Conservation (phyloP, 1,140 invertebrate genomes). For the Philaenus spumarius region DNA sequence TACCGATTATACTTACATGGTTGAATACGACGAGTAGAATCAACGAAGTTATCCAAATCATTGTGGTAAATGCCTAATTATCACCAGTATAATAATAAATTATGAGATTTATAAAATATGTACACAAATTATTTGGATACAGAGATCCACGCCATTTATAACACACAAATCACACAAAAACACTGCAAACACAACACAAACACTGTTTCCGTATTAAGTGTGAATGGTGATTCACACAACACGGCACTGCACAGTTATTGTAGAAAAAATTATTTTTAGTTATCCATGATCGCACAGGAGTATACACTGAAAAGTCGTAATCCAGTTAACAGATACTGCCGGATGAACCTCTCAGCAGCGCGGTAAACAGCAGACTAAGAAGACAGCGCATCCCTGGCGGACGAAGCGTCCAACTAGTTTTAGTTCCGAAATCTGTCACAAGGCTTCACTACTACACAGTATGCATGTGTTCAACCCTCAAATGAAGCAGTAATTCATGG, state of each 20-base stretch:
- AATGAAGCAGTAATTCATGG: background rate
- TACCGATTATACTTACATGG: conserved; percentile 38
- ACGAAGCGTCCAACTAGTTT: background rate
- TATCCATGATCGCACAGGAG: conserved; percentile 9
- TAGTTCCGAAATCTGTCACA: conserved; percentile 7
- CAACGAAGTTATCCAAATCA: conserved; percentile 37
- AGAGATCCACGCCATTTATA: background rate
- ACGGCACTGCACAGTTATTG: background rate
- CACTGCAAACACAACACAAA: conserved; percentile 1
- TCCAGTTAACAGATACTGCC: background rate
- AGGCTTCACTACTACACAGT: conserved; percentile 3
- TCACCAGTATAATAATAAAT: background rate
- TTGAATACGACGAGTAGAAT: conserved; percentile 28
- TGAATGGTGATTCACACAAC: background rate
- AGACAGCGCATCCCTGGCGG: conserved; percentile 2
- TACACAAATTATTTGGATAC: conserved; percentile 2
- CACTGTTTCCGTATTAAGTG: background rate
- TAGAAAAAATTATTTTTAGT: background rate
- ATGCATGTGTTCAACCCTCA: background rate
- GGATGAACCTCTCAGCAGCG: background rate
- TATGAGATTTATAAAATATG: background rate
- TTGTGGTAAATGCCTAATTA: conserved; percentile 11
- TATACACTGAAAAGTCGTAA: background rate
- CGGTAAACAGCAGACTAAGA: conserved; percentile 3
- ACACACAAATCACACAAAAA: conserved; percentile 2